Evolutionary conservation across 2,797 vertebrate genomes (phyloP).

Genomic region (Eospalax fontanierii): DNA sequence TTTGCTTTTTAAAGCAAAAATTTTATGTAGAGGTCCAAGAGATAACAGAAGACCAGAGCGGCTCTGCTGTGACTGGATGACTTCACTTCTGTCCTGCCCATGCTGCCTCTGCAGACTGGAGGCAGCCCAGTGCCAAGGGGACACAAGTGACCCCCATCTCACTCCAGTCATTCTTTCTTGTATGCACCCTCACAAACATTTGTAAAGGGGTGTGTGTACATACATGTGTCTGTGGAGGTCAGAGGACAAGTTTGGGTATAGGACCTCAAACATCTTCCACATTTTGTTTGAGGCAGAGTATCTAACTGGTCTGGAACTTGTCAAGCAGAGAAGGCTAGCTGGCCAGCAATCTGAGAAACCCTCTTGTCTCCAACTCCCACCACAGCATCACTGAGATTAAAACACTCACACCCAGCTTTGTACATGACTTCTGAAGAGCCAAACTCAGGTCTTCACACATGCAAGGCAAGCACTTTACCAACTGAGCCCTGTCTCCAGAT

Average conservation of each 20-base stretch:
- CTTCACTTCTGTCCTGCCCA: not conserved
- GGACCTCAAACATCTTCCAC: not conserved
- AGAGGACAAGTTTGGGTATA: not conserved
- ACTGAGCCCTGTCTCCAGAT: not conserved
- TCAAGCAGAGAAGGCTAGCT: not conserved
- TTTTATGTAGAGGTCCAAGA: conserved; percentile 1
- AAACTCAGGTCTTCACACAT: not conserved
- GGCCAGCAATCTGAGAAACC: not conserved
- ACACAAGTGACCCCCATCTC: not conserved
- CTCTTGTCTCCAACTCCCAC: too few species aligned
- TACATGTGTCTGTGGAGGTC: not conserved
- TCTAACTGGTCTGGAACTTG: not conserved
- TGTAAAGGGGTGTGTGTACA: not conserved
- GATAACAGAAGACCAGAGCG: not conserved
- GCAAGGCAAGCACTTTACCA: not conserved
- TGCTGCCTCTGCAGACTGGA: not conserved
- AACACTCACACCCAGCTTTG: too few species aligned
- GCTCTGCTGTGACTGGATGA: not conserved
- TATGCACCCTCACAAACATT: not conserved
- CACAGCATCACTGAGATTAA: too few species aligned
- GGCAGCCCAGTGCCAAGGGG: not conserved
- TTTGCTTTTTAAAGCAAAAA: conserved; percentile 28
- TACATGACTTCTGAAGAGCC: not conserved
- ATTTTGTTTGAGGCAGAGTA: not conserved
- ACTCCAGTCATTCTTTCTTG: not conserved